Base-by-base conservation (phyloP, 2,797 vertebrate genomes). In the Manis javanica region DNA sequence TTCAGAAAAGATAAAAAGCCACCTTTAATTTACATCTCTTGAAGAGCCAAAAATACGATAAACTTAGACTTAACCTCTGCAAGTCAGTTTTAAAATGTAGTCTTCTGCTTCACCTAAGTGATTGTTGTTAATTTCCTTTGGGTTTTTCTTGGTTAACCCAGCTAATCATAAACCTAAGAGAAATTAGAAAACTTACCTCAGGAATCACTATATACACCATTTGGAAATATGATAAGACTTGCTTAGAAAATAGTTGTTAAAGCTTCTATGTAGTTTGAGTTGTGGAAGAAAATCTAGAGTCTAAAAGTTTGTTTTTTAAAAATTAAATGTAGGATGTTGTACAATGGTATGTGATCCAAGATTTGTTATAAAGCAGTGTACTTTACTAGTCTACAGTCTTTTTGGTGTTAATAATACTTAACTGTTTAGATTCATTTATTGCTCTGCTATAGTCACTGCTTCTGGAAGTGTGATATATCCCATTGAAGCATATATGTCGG, bases 41-140 rank as follows among this genome's bases (percentile, higher is more conserved):
- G 91, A 94, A 90, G 95, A 97, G 97, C 96, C 98, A 97, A 97
- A 98, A 93, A 4, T 97, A 98, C 93, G 88, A 90, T 84, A 93
- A 97, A 97, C 92, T 63, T 91, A 97, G 95, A 97, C 96, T 57
- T 95, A 92, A 74, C 84, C 64, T 88, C 21, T 57, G 82, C 83
- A 93, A 95, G 96, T 96, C 68, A 94, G 83, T 96, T 49, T 84
- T 96, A 78, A 90, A 94, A 91, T 39, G 64, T 81, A 96, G 84
- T 86, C 68, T 87, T 2, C 0, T 64, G 75, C 87, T 55, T 74
- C 26, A 77, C 19, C 49, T 29, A 92, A 97, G 79, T 69, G 69
- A 42, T 79, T 97, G 95, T 93, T 97, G 96, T 96, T 96, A 72
- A 98, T 98, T 96, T 78, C 91, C 95, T 83, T 93, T 7, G 91